Evolutionary conservation across 2,888 invertebrate genomes (phyloP), one percentile per base, ranked within the genome.

Genomic region (Bimastos eiseni): DNA sequence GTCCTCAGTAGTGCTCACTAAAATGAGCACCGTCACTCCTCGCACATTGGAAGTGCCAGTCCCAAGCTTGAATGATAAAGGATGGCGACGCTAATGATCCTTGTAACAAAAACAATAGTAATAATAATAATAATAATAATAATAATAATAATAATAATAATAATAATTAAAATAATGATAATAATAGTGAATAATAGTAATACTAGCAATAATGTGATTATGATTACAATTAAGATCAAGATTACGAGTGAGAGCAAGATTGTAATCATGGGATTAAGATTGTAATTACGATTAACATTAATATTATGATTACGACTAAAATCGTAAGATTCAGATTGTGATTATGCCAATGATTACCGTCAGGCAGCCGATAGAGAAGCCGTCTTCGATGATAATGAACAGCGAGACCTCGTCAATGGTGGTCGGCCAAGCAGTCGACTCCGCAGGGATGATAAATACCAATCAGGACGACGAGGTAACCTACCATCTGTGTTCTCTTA

Each of bases 181-280:
- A 21, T 49, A 21, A 11, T 3, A 19, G 19, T 49, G n/a, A 49
- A n/a, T 21, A 19, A 49, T 49, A 19, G 21, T 19, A 21, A 49
- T 49, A 17, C 8, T 49, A 49, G 19, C 3, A 17, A 17, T 49
- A 19, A 49, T 49, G 49, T 38, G 89, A 89, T 89, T 13, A 89
- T 49, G 89, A 89, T 89, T 36, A 33, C 90, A 83, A 86, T 91
- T 55, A 44, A 13, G 49, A 49, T 38, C 21, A 41, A 6, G 89
- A 44, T 41, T 37, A 89, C n/a, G 89, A 90, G 6, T 37, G 38
- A 44, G 41, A 89, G 6, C 21, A 90, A 30, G 89, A 90, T 41
- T 36, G 90, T 30, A 38, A 90, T 88, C 15, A 90, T 41, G 36
- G 11, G 36, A 30, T 6, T 44, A 90, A 11, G 90, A 49, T 49